Evolutionary conservation across 2,888 invertebrate species (phyloP).

Genomic region (Lapara coniferarum): DNA sequence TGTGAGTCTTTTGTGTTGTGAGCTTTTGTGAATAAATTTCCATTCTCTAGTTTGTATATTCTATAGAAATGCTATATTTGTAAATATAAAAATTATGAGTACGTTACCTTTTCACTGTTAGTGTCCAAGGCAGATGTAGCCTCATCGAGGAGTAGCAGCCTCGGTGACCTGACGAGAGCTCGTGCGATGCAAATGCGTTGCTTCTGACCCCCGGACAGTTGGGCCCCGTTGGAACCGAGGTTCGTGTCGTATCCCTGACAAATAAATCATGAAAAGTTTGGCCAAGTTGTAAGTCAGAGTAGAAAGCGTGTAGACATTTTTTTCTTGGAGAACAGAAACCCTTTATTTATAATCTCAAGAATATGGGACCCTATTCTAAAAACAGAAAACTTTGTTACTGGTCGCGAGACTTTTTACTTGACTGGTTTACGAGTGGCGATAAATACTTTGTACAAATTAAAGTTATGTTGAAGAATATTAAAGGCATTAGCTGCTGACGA

Average conservation of each 20-base stretch:
- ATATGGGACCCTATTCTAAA: no score
- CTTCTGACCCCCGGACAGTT: conserved; percentile 88
- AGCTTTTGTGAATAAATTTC: no score
- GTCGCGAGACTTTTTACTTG: background rate
- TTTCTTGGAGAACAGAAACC: no score
- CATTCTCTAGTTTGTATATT: no score
- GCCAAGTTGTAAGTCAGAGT: no score
- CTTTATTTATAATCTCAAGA: no score
- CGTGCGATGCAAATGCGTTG: conserved; percentile 90
- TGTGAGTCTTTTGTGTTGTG: no score
- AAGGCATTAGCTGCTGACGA: background rate
- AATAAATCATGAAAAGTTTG: background rate
- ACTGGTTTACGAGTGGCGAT: background rate
- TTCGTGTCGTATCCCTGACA: conserved; percentile 87
- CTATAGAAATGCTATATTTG: background rate
- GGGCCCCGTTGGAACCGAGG: conserved; percentile 87
- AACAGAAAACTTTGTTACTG: no score
- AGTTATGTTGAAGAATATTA: background rate
- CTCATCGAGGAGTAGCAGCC: conserved; percentile 86
- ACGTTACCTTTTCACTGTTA: conserved; percentile 85
- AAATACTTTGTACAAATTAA: background rate
- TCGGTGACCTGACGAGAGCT: conserved; percentile 86
- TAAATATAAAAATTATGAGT: background rate
- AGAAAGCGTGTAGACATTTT: no score
- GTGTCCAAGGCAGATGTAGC: conserved; percentile 88